Conservation (phyloP, 2,888 invertebrate genomes). For the Scaptomyza parva region DNA sequence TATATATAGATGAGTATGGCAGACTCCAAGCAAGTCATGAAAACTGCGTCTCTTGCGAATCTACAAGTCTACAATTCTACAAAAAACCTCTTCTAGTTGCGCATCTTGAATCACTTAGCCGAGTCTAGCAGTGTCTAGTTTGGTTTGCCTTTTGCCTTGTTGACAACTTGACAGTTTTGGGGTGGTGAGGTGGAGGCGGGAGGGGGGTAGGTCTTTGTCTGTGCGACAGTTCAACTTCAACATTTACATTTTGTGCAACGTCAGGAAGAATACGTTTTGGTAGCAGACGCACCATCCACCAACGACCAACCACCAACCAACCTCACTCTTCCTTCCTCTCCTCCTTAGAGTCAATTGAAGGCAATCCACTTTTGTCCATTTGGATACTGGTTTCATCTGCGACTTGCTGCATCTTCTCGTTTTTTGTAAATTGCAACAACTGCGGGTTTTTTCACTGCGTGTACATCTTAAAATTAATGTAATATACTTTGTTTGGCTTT, state of each 20-base stretch:
- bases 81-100: slow-evolving; percentile 15
- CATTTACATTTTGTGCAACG: slow-evolving; percentile 56
- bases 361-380: slow-evolving; percentile 64
- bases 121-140: slow-evolving; percentile 37
- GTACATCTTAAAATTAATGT: slow-evolving; percentile 56
- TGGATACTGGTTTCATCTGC: slow-evolving; percentile 61
- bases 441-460: slow-evolving; percentile 31
- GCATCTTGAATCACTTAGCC: slow-evolving; percentile 18
- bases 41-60: slow-evolving; percentile 20
- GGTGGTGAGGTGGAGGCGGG: background rate
- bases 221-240: slow-evolving; percentile 62
- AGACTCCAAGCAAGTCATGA: slow-evolving; percentile 12
- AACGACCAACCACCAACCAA: slow-evolving; percentile 10
- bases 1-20: slow-evolving; percentile 16
- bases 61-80: slow-evolving; percentile 3
- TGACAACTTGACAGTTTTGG: slow-evolving; percentile 31
- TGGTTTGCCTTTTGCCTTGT: slow-evolving; percentile 2
- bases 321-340: slow-evolving; percentile 6
- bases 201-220: slow-evolving; percentile 8
- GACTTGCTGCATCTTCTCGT: slow-evolving; percentile 19
- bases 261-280: slow-evolving; percentile 58
- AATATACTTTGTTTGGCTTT: slow-evolving; percentile 49
- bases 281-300: slow-evolving; percentile 23
- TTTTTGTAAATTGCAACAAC: slow-evolving; percentile 19
- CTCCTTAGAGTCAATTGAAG: slow-evolving; percentile 48